A percentile compares a stretch with the other conserved stretches of the same genome.
Evolutionary conservation across 1,140 invertebrate genomes (phyloP).

Genomic region (Anagrus nilaparvatae): DNA sequence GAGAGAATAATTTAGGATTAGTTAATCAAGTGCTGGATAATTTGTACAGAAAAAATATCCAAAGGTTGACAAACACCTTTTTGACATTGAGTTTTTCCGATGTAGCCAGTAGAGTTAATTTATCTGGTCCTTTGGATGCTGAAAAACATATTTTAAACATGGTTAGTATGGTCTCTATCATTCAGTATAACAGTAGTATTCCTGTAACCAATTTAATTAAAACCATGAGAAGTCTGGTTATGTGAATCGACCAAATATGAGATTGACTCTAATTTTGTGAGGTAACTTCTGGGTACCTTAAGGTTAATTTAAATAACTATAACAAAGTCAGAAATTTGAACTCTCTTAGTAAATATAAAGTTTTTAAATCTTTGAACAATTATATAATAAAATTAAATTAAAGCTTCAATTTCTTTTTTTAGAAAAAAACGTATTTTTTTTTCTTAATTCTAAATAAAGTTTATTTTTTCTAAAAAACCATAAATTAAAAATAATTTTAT

Average conservation of each 20-base stretch:
- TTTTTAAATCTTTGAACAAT: no score
- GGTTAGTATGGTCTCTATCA: conserved; percentile 53
- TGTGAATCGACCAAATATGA: neutral
- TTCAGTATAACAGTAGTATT: neutral
- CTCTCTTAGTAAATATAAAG: no score
- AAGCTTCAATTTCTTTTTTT: no score
- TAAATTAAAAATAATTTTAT: no score
- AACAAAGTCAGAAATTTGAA: no score
- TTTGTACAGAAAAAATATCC: conserved; percentile 94
- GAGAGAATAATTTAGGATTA: conserved; percentile 75
- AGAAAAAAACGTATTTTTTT: no score
- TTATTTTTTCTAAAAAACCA: no score
- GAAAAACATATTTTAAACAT: conserved; percentile 93
- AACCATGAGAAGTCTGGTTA: neutral
- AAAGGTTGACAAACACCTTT: conserved; percentile 94
- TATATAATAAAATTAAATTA: no score
- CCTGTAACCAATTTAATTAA: neutral
- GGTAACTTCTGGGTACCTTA: no score
- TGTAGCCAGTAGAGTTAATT: conserved; percentile 82
- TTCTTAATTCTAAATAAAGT: no score
- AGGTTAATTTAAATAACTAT: no score
- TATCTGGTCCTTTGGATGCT: conserved; percentile 73
- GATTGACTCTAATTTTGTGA: no score
- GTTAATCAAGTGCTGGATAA: conserved; percentile 78
- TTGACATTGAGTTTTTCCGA: conserved; percentile 87